Evolutionary conservation across 1,140 invertebrate species (phyloP).

Genomic region (Neelides sp.): DNA sequence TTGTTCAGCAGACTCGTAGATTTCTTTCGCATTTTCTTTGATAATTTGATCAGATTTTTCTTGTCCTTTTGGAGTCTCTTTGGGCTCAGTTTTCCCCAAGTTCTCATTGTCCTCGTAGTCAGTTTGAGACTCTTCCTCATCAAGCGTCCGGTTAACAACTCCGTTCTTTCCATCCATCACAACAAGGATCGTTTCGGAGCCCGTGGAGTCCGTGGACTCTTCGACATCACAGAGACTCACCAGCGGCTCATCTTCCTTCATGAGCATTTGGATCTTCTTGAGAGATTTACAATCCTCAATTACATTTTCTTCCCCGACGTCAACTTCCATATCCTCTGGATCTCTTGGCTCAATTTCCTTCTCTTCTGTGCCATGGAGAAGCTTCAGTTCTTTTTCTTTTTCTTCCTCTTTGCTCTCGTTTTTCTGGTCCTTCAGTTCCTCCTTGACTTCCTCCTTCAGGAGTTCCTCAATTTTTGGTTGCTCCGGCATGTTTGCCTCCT

Average conservation of each 20-base stretch:
- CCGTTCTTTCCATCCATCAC: too few species aligned
- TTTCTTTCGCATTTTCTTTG: too few species aligned
- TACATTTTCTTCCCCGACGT: conserved; percentile 1
- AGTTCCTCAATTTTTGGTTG: neutral
- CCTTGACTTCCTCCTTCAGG: neutral
- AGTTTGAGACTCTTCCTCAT: too few species aligned
- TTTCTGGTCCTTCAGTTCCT: conserved; percentile 5
- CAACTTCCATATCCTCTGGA: neutral
- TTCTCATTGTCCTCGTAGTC: too few species aligned
- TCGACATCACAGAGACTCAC: too few species aligned
- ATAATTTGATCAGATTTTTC: too few species aligned
- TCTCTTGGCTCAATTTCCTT: conserved; percentile 2
- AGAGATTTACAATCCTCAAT: conserved; percentile 1
- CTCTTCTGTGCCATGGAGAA: neutral
- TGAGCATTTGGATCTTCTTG: conserved; percentile 1
- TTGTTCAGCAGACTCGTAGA: too few species aligned
- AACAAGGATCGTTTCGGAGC: too few species aligned
- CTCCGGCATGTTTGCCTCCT: neutral
- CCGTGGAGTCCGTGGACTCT: too few species aligned
- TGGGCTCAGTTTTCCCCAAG: too few species aligned
- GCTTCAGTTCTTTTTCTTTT: neutral
- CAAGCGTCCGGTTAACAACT: too few species aligned
- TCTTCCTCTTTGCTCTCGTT: neutral
- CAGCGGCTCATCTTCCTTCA: neutral
- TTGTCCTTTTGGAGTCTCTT: too few species aligned